These are phyloP conservation scores for Apostichopus parvimensis DNA, from an alignment of 35 echinoderm and acorn worm species.

Conservation along the genomic window DNA sequence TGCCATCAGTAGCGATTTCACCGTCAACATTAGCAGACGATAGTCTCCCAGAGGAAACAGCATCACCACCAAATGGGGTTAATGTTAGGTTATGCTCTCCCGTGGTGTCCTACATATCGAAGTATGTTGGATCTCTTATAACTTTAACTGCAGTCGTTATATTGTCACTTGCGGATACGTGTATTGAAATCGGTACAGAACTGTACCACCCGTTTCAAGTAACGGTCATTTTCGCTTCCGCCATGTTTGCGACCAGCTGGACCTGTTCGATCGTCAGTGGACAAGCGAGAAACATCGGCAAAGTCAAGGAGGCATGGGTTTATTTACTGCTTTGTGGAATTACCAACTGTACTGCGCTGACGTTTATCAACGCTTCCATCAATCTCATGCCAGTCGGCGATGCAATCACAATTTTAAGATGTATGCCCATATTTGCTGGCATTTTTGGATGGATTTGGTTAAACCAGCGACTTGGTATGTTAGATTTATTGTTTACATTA, in stretches of 20 bases:
- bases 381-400: constrained; percentile 32
- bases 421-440: constrained; percentile 13
- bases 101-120: not conserved
- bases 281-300: not conserved
- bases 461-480: not conserved
- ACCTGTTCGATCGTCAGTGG: not conserved
- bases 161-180: not conserved
- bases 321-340: not conserved
- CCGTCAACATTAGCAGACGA: too few relatives aligned
- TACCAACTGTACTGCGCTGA: not conserved
- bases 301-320: not conserved
- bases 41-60: too few relatives aligned
- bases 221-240: not conserved
- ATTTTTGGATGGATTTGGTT: constrained; percentile 35
- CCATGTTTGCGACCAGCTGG: not conserved
- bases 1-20: too few relatives aligned
- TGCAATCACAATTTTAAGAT: constrained; percentile 3
- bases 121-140: not conserved
- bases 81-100: too few relatives aligned
- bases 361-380: constrained; percentile 5
- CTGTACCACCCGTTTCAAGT: not conserved
- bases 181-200: not conserved
- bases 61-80: too few relatives aligned
- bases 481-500: not conserved
- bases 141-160: not conserved